Evolutionary conservation across 2,888 invertebrate genomes (phyloP).

Genomic region (Lapara coniferarum): DNA sequence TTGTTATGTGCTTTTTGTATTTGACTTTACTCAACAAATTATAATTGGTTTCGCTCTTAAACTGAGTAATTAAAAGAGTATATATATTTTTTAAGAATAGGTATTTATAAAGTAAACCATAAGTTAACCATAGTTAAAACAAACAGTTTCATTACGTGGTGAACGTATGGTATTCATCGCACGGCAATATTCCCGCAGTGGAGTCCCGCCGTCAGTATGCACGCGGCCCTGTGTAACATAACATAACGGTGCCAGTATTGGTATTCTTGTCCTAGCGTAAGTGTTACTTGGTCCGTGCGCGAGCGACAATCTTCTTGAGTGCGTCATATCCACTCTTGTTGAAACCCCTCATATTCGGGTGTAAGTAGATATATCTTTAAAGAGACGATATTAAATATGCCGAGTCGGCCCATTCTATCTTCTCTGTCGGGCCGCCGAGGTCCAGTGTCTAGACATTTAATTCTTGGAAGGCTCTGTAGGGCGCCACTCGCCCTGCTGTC

Average conservation of each 20-base stretch:
- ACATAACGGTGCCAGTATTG: conserved; percentile 21
- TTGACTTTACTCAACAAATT: no score
- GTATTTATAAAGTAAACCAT: no score
- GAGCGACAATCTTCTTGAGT: not conserved
- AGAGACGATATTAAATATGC: not conserved
- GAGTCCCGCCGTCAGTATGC: not conserved
- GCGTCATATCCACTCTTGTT: not conserved
- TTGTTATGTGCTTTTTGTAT: no score
- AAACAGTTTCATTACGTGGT: no score
- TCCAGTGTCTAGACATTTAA: not conserved
- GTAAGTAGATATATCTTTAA: conserved; percentile 6
- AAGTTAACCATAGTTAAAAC: no score
- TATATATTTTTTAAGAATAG: no score
- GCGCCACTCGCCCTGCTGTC: conserved; percentile 4
- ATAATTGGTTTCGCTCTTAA: no score
- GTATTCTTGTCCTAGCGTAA: conserved; percentile 16
- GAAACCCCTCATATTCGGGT: not conserved
- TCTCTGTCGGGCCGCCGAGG: conserved; percentile 2
- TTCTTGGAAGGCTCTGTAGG: not conserved
- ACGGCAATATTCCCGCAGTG: not conserved
- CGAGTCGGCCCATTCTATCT: conserved; percentile 7
- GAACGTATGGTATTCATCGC: no score
- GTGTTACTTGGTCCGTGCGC: conserved; percentile 9
- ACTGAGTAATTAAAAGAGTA: no score
- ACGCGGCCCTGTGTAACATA: conserved; percentile 8